phyloP scores from a whole-genome alignment of 2,113 vertebrate genomes.

The Mobula birostris region DNA sequence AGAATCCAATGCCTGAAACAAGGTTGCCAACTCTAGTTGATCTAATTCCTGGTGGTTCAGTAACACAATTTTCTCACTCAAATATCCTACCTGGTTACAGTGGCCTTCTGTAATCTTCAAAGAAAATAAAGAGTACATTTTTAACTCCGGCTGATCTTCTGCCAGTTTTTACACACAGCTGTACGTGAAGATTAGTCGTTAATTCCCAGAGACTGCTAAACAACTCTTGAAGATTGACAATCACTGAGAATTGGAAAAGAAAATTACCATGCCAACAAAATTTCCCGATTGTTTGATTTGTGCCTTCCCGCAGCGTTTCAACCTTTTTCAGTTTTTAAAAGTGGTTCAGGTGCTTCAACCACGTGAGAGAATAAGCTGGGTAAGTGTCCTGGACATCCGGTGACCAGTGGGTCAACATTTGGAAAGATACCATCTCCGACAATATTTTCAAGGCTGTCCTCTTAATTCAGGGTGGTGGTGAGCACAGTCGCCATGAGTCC shows the following conservation, averaged over 20 bases:
- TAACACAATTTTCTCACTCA: too few relatives aligned
- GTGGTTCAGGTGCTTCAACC: not conserved
- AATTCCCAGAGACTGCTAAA: not conserved
- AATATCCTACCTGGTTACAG: not conserved
- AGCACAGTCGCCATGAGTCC: not conserved
- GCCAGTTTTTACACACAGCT: too few relatives aligned
- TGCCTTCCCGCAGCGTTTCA: too few relatives aligned
- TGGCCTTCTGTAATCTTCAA: not conserved
- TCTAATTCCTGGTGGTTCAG: not conserved
- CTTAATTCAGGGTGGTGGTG: too few relatives aligned
- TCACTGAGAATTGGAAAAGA: not conserved
- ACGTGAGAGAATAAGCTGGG: not conserved
- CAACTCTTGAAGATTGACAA: not conserved
- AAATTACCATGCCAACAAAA: not conserved
- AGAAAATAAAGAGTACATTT: not conserved
- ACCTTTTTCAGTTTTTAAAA: too few relatives aligned
- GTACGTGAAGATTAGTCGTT: not conserved
- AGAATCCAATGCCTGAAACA: not conserved
- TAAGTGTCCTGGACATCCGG: not conserved
- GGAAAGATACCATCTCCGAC: not conserved
- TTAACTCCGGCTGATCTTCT: not conserved
- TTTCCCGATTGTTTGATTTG: not conserved
- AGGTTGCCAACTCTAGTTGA: not conserved
- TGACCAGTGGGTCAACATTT: not conserved
- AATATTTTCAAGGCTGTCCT: not conserved